phyloP scores from a whole-genome alignment of 2,888 invertebrate species.

The Hanleya hanleyi region DNA sequence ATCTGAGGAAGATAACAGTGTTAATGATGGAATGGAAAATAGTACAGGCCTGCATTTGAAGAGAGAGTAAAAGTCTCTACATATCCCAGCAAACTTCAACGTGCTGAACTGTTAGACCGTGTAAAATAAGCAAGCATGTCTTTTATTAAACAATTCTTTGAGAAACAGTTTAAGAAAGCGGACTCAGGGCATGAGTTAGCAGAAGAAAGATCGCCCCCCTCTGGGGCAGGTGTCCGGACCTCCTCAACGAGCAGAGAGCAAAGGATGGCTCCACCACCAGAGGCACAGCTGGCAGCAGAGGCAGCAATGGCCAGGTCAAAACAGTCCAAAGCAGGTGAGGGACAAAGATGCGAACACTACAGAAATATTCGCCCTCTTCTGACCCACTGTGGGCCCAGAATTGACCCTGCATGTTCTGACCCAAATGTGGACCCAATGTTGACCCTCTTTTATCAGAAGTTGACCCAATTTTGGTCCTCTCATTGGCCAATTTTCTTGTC shows the following conservation, averaged over 20 bases:
- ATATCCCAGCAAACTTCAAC: background rate
- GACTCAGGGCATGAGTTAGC: constrained; percentile 77
- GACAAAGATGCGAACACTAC: too few relatives aligned
- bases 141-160: constrained; percentile 88
- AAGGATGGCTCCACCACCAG: constrained; percentile 75
- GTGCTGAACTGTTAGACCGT: background rate
- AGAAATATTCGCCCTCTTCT: too few relatives aligned
- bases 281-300: constrained; percentile 86
- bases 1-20: background rate
- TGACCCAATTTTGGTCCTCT: too few relatives aligned
- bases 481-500: too few relatives aligned
- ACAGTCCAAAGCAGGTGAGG: constrained; percentile 30
- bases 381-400: too few relatives aligned
- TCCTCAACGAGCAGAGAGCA: background rate
- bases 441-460: too few relatives aligned
- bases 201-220: constrained; percentile 29
- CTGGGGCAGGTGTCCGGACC: background rate
- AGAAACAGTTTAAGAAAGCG: constrained; percentile 89
- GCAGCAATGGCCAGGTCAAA: constrained; percentile 84
- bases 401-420: too few relatives aligned
- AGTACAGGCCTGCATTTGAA: background rate
- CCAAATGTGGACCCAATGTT: too few relatives aligned
- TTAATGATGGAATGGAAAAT: background rate
- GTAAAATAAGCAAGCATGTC: constrained; percentile 67
- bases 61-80: background rate